Evolutionary conservation across 2,888 invertebrate genomes (phyloP).

Genomic region (Tenodera sinensis): DNA sequence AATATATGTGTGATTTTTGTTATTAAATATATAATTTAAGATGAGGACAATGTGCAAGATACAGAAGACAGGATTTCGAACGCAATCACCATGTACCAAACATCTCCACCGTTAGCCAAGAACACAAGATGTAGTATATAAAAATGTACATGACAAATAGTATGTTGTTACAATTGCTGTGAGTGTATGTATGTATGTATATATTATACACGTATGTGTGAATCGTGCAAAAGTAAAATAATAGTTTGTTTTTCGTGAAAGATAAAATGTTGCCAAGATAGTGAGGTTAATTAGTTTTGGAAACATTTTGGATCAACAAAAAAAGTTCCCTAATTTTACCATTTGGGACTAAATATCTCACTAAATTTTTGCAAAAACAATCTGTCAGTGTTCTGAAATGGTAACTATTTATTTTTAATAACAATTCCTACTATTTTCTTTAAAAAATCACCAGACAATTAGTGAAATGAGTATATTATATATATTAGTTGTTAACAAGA

Average conservation of each 20-base stretch:
- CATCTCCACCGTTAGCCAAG: conserved; percentile 12
- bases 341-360: conserved; percentile 1
- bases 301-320: background rate
- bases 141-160: conserved; percentile 19
- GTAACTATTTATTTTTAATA: conserved; percentile 16
- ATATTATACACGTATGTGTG: conserved; percentile 20
- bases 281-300: background rate
- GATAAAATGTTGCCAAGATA: conserved; percentile 5
- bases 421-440: conserved; percentile 15
- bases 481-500: conserved; percentile 22
- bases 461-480: conserved; percentile 22
- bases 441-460: conserved; percentile 20
- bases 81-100: conserved; percentile 1
- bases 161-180: conserved; percentile 18
- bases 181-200: conserved; percentile 13
- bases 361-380: conserved; percentile 14
- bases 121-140: conserved; percentile 3
- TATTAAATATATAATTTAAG: conserved; percentile 19
- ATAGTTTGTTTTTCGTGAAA: conserved; percentile 7
- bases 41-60: conserved; percentile 12
- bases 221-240: conserved; percentile 6
- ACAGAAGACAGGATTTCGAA: conserved; percentile 6
- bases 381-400: conserved; percentile 13
- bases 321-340: conserved; percentile 3
- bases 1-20: conserved; percentile 26